Conservation (phyloP, 2,113 vertebrate species). For the Oriolus oriolus region DNA sequence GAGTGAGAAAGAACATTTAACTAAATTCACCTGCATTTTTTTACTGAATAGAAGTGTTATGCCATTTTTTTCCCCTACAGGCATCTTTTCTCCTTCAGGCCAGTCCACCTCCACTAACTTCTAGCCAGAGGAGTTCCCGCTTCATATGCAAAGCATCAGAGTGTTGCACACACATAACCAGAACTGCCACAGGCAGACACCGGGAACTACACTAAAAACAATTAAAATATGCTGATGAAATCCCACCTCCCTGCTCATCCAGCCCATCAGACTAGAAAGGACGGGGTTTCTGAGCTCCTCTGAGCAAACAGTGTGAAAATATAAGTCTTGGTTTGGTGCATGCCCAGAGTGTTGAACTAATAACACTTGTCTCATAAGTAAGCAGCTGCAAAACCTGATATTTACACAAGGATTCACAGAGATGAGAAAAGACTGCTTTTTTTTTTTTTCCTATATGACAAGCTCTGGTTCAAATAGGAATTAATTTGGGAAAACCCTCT, state of each 20-base stretch:
- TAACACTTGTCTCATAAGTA: constrained; percentile 19
- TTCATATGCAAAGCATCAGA: neutral
- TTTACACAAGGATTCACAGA: constrained; percentile 58
- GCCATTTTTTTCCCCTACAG: neutral
- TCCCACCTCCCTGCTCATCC: neutral
- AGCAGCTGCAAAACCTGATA: constrained; percentile 61
- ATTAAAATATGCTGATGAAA: constrained; percentile 2
- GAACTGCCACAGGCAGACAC: neutral
- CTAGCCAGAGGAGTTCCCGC: neutral
- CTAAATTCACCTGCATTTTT: neutral
- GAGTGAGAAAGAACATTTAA: neutral
- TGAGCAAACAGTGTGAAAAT: neutral
- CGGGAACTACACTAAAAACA: neutral
- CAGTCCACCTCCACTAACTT: neutral
- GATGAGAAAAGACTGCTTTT: neutral
- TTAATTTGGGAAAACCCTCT: constrained; percentile 34
- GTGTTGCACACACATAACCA: neutral
- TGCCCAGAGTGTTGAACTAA: constrained; percentile 31
- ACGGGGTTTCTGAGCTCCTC: neutral
- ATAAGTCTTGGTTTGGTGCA: constrained; percentile 19
- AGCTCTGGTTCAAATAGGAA: neutral
- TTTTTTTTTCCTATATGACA: neutral
- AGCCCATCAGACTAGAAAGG: neutral
- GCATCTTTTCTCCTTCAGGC: neutral
- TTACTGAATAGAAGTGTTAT: neutral